Conservation (phyloP, 2,888 invertebrate genomes). For the Sthenelais limicola region DNA sequence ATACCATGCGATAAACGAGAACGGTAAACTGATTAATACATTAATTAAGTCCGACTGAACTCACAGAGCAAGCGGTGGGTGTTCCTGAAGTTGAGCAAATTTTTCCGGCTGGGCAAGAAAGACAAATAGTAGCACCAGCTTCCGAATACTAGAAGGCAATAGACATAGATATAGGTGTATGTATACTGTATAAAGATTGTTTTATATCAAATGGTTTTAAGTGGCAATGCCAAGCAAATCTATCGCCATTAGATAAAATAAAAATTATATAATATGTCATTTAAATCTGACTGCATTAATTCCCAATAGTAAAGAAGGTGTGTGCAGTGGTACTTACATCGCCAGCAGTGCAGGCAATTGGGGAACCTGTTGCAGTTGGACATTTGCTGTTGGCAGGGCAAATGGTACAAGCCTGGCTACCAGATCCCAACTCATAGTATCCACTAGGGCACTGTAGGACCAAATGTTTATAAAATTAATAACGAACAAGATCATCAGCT, state of each 20-base stretch:
- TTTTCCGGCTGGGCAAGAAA: slow-evolving; percentile 59
- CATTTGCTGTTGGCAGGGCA: slow-evolving; percentile 63
- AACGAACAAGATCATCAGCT: too few species aligned
- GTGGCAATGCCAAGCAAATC: too few species aligned
- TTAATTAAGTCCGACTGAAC: slow-evolving; percentile 4
- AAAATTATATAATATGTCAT: too few species aligned
- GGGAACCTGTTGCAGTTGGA: slow-evolving; percentile 56
- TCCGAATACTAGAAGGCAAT: slow-evolving; percentile 48
- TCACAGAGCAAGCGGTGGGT: slow-evolving; percentile 39
- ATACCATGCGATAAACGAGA: too few species aligned
- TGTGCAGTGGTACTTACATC: slow-evolving; percentile 55
- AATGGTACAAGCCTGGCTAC: slow-evolving; percentile 53
- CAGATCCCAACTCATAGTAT: slow-evolving; percentile 56
- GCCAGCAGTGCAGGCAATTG: slow-evolving; percentile 57
- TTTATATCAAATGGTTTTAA: background rate
- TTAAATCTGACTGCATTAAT: too few species aligned
- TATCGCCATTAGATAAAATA: too few species aligned
- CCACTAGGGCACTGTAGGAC: slow-evolving; percentile 53
- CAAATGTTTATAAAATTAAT: too few species aligned
- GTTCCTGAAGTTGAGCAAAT: slow-evolving; percentile 52
- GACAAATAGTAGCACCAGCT: slow-evolving; percentile 57
- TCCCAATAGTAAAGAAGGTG: too few species aligned
- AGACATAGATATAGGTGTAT: background rate
- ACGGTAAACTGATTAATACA: too few species aligned
- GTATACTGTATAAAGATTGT: background rate